phyloP scores from a whole-genome alignment of 2,888 invertebrate species.

The Nemapogon koenigi region DNA sequence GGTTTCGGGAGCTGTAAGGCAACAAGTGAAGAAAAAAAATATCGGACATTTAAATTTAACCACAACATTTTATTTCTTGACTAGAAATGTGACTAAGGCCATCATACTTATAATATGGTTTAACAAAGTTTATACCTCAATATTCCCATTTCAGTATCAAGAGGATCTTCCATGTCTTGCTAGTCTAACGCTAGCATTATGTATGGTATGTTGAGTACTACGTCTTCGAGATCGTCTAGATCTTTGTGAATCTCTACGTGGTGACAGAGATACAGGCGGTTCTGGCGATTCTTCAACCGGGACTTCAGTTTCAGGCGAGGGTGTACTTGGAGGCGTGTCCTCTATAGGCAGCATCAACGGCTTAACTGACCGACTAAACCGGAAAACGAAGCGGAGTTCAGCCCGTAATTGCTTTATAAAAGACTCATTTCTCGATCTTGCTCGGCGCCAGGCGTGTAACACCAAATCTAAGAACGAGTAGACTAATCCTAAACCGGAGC shows the following conservation, averaged over 20 bases:
- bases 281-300: neutral
- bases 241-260: constrained; percentile 11
- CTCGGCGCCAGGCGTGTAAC: constrained; percentile 28
- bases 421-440: constrained; percentile 18
- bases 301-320: neutral
- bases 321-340: neutral
- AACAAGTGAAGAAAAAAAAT: too few species aligned
- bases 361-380: constrained; percentile 37
- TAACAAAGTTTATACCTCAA: too few species aligned
- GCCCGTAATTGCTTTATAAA: constrained; percentile 26
- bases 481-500: constrained; percentile 61
- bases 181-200: constrained; percentile 41
- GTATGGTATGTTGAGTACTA: constrained; percentile 36
- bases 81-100: too few species aligned
- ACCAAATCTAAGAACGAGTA: constrained; percentile 71
- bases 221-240: constrained; percentile 14
- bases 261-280: neutral
- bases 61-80: too few species aligned
- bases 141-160: too few species aligned
- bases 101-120: too few species aligned
- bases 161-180: constrained; percentile 41
- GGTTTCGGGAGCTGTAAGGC: too few species aligned
- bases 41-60: too few species aligned
- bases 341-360: constrained; percentile 29
- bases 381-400: constrained; percentile 49